These are phyloP conservation scores for Penaeus monodon DNA, from an alignment of 2,888 invertebrate species.

Conservation along the genomic window DNA sequence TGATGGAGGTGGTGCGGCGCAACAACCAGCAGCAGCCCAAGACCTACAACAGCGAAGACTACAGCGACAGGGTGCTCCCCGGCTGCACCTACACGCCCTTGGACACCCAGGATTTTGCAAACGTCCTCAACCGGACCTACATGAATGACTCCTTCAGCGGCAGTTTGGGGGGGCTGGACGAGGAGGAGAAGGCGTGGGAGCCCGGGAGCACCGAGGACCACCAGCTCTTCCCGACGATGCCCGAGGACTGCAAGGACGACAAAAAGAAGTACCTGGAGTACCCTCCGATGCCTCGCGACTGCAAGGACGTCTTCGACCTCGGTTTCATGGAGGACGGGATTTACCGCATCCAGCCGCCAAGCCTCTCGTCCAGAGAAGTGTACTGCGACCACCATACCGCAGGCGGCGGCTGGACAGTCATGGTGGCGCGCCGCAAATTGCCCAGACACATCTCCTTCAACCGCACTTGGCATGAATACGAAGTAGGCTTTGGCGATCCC, in stretches of 20 bases:
- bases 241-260: conserved; percentile 64
- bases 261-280: conserved; percentile 61
- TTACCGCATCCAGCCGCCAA: conserved; percentile 63
- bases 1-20: conserved; percentile 39
- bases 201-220: background rate
- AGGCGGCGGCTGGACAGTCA: conserved; percentile 65
- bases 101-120: conserved; percentile 53
- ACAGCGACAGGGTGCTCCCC: conserved; percentile 51
- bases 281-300: conserved; percentile 64
- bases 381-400: conserved; percentile 62
- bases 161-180: conserved; percentile 6
- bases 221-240: conserved; percentile 55
- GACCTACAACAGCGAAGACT: conserved; percentile 38
- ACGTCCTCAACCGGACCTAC: conserved; percentile 34
- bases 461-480: conserved; percentile 63
- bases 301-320: conserved; percentile 60
- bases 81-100: conserved; percentile 64
- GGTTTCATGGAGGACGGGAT: conserved; percentile 64
- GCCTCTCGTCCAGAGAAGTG: conserved; percentile 59
- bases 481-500: conserved; percentile 64
- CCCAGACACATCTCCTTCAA: conserved; percentile 64
- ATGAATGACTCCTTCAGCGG: conserved; percentile 29
- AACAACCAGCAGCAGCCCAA: conserved; percentile 13
- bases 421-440: conserved; percentile 60
- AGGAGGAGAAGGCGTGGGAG: background rate